These are phyloP conservation scores for Ibycter americanus DNA, from an alignment of 2,797 vertebrate genomes.

Conservation along the genomic window DNA sequence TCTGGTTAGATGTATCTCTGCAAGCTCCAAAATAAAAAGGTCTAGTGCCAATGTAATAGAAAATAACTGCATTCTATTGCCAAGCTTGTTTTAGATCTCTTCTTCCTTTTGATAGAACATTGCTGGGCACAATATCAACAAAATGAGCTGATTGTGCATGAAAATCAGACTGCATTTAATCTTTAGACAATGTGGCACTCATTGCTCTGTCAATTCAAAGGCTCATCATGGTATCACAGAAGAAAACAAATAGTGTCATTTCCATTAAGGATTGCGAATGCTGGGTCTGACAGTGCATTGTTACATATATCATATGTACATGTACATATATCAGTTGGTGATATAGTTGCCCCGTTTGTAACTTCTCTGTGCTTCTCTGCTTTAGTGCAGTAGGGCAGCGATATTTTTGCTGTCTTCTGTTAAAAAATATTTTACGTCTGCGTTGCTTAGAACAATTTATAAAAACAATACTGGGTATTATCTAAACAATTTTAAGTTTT, in stretches of 20 bases:
- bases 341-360: background rate
- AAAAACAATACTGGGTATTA: background rate
- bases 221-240: background rate
- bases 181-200: constrained; percentile 11
- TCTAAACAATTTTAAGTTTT: background rate
- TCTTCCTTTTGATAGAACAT: constrained; percentile 48
- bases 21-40: background rate
- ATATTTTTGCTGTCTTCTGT: background rate
- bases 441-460: background rate
- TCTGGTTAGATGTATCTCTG: background rate
- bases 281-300: background rate
- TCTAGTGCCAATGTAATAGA: background rate
- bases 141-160: constrained; percentile 37
- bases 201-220: constrained; percentile 11
- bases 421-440: background rate
- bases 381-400: background rate
- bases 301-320: too few species aligned
- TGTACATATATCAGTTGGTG: too few species aligned
- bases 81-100: constrained; percentile 43
- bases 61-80: constrained; percentile 23
- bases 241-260: constrained; percentile 2
- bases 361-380: background rate
- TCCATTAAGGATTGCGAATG: background rate
- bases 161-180: constrained; percentile 51
- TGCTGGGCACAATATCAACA: constrained; percentile 15